Conservation (phyloP, 2,113 vertebrate genomes). For the Podarcis raffonei region DNA sequence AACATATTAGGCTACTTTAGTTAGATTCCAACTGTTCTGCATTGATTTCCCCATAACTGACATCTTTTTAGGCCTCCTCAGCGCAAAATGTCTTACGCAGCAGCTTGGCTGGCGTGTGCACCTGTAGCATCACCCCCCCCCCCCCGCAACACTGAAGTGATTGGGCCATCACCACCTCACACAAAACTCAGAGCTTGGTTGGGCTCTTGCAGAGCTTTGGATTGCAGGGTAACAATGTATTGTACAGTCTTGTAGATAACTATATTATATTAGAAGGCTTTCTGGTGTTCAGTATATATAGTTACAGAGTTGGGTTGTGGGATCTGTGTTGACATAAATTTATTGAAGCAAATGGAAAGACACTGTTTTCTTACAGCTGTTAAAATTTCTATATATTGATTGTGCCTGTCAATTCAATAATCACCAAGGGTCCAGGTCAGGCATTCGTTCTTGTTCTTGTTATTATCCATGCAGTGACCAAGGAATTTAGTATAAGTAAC, state of each 20-base stretch:
- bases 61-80: neutral
- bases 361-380: conserved; percentile 6
- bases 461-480: conserved; percentile 34
- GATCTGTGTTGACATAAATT: conserved; percentile 14
- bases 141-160: neutral
- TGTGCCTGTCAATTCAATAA: conserved; percentile 50
- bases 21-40: neutral
- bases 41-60: neutral
- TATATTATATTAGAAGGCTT: conserved; percentile 35
- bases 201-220: neutral
- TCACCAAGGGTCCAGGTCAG: neutral
- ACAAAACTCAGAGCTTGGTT: neutral
- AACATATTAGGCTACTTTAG: neutral
- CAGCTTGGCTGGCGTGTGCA: neutral
- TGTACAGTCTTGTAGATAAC: conserved; percentile 35
- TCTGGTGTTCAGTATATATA: conserved; percentile 41
- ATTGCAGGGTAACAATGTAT: neutral
- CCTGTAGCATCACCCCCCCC: neutral
- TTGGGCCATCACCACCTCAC: neutral
- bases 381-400: conserved; percentile 41
- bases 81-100: neutral
- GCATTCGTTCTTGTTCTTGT: conserved; percentile 10
- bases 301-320: neutral
- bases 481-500: conserved; percentile 25
- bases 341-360: conserved; percentile 38